Evolutionary conservation across 2,797 vertebrate genomes (phyloP), one percentile per base, ranked within the genome.

Genomic region (Hoplostethus atlanticus): DNA sequence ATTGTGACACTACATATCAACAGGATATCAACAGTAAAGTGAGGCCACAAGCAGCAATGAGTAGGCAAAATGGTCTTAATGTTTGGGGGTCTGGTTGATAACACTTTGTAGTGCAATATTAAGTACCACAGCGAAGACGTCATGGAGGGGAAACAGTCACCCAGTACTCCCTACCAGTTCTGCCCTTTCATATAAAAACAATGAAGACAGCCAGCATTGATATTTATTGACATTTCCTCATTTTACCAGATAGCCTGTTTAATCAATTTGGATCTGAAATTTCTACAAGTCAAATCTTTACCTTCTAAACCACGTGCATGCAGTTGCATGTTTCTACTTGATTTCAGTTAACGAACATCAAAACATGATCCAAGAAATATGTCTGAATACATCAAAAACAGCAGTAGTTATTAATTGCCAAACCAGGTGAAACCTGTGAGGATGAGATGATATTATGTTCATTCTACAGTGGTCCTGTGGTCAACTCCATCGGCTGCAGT

Each of bases 401-500:
- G 30, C 36, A 17, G 1, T 42, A n/a, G 30, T 4, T 50, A n/a
- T 50, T 38, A 3, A 65, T 11, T 3, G 7, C 6, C 11, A 54
- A 1, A 21, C 21, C 21, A 21, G 60, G 25, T 47, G 71, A 78
- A 34, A 47, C 34, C 34, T 70, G 66, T 67, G 60, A 70, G 28
- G 36, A 64, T 54, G 46, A 53, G 1, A 30, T 61, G 2, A 42
- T 64, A 63, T 68, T 48, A 42, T 53, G 15, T 34, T 34, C 60
- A 63, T 57, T 78, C 21, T 61, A 38, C 52, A 70, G 58, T 0
- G 0, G 50, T 58, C 34, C 25, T 53, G 44, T 60, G 51, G 51
- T 38, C 57, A 58, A 77, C 50, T 73, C 71, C 31, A 34, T 70
- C 54, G 67, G 25, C 73, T 53, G 17, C 64, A 63, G 30, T 78